phyloP scores from a whole-genome alignment of 2,888 invertebrate species.

The Lycia hirtaria region DNA sequence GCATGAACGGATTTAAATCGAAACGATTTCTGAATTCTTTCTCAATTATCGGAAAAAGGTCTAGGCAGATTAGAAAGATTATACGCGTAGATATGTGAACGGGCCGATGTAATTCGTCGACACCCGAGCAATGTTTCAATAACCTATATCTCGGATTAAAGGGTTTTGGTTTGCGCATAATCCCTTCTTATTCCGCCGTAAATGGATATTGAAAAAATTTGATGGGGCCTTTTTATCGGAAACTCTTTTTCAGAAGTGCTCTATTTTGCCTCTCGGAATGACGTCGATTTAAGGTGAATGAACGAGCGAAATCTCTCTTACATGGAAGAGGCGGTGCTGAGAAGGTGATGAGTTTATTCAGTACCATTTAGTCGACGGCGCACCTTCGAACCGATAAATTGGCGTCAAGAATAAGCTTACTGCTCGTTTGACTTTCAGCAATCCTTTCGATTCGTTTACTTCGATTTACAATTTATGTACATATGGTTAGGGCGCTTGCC shows the following conservation, averaged over 20 bases:
- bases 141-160: conserved; percentile 76
- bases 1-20: conserved; percentile 39
- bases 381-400: conserved; percentile 77
- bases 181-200: conserved; percentile 78
- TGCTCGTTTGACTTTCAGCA: conserved; percentile 58
- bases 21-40: conserved; percentile 46
- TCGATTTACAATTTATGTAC: conserved; percentile 44
- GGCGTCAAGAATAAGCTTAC: conserved; percentile 66
- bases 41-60: conserved; percentile 52
- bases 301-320: conserved; percentile 79
- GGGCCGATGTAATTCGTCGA: conserved; percentile 63
- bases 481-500: conserved; percentile 36
- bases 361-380: conserved; percentile 77
- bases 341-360: conserved; percentile 82
- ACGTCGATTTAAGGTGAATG: conserved; percentile 83
- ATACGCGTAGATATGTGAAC: conserved; percentile 47
- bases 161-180: conserved; percentile 75
- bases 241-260: conserved; percentile 78
- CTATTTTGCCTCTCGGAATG: conserved; percentile 80
- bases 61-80: conserved; percentile 50
- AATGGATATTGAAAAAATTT: conserved; percentile 82
- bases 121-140: conserved; percentile 70
- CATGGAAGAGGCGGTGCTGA: conserved; percentile 81
- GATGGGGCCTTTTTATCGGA: conserved; percentile 77
- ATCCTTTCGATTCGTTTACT: conserved; percentile 56